These are phyloP conservation scores for Hormiphora californensis DNA, from an alignment of 37 sponge, comb jelly and placozoan genomes.

Conservation along the genomic window DNA sequence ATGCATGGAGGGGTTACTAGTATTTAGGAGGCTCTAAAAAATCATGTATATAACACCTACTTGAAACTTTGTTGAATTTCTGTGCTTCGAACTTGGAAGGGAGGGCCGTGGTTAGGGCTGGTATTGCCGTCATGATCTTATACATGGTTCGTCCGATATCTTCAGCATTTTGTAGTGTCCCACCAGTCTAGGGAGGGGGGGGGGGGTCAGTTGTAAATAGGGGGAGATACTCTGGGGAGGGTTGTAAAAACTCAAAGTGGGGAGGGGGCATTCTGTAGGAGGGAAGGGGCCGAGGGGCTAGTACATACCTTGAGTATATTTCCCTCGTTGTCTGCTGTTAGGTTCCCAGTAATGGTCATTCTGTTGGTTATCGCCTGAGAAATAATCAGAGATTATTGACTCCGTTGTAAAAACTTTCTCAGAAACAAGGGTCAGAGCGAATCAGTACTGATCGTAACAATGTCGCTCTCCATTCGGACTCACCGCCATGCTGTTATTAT, in stretches of 20 bases:
- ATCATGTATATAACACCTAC: too few species aligned
- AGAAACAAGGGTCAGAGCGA: too few species aligned
- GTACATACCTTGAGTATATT: conserved; percentile 6
- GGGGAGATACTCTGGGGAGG: neutral
- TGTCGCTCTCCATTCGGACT: too few species aligned
- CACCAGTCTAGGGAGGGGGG: neutral
- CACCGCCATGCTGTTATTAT: too few species aligned
- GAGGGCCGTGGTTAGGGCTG: conserved; percentile 22
- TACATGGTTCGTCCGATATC: neutral
- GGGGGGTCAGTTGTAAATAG: neutral
- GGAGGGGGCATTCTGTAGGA: neutral
- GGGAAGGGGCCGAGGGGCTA: too few species aligned
- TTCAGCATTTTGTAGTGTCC: conserved; percentile 14
- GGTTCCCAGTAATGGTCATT: conserved; percentile 45
- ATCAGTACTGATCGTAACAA: too few species aligned
- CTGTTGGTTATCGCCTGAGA: conserved; percentile 6
- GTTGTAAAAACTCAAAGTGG: neutral
- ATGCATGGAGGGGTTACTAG: too few species aligned
- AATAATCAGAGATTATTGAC: neutral
- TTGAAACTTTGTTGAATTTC: conserved; percentile 37
- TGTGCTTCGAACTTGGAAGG: neutral
- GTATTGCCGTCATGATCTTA: neutral
- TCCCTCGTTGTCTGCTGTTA: conserved; percentile 5
- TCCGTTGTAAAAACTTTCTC: too few species aligned
- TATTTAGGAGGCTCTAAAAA: too few species aligned